These are phyloP conservation scores for Coendou prehensilis DNA, from an alignment of 2,797 vertebrate genomes.

Conservation along the genomic window DNA sequence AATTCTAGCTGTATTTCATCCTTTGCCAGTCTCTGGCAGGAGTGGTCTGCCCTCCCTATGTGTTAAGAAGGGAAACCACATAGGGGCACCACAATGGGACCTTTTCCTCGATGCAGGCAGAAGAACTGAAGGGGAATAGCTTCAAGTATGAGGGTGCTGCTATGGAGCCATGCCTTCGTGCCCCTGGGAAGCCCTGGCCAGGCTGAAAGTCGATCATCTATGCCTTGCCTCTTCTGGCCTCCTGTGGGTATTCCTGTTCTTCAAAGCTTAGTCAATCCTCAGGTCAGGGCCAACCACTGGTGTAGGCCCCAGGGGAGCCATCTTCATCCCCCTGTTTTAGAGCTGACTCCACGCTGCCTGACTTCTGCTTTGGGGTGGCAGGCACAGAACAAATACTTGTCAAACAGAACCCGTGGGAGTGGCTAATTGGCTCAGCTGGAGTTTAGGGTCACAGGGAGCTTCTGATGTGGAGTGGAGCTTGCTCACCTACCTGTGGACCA, in stretches of 20 bases:
- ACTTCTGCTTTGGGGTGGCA: not conserved
- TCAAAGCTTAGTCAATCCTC: not conserved
- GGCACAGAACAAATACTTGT: not conserved
- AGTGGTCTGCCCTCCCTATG: not conserved
- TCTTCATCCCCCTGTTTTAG: not conserved
- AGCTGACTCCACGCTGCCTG: not conserved
- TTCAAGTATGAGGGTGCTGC: not conserved
- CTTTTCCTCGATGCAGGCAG: not conserved
- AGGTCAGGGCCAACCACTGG: not conserved
- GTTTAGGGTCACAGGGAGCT: not conserved
- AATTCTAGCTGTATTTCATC: not conserved
- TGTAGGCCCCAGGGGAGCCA: not conserved
- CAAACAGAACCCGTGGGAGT: not conserved
- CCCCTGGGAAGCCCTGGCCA: not conserved
- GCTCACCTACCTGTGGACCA: not conserved
- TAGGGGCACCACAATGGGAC: not conserved
- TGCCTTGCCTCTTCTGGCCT: not conserved
- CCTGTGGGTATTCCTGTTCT: not conserved
- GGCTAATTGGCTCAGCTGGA: not conserved
- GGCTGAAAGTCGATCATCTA: not conserved
- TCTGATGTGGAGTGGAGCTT: not conserved
- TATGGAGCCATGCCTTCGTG: accelerated
- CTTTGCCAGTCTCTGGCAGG: constrained; percentile 11
- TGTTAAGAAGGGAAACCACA: not conserved
- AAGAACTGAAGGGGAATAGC: accelerated